phyloP scores from a whole-genome alignment of 2,797 vertebrate species.

The Cephalopachus bancanus region DNA sequence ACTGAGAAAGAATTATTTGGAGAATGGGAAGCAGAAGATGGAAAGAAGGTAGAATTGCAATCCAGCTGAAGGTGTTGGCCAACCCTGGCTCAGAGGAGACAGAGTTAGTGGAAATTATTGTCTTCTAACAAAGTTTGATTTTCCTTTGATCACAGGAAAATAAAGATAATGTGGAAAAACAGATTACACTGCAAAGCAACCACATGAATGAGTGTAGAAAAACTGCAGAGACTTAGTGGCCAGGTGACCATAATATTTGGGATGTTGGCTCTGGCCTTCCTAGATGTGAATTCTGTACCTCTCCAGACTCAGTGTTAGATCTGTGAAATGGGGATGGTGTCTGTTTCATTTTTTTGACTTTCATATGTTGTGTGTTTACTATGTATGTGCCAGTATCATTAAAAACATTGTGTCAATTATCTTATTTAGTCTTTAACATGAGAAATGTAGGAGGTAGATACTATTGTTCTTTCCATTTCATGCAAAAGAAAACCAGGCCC shows the following conservation, averaged over 20 bases:
- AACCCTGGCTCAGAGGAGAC: not conserved
- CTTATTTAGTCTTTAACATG: not conserved
- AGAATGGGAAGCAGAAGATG: not conserved
- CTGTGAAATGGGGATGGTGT: not conserved
- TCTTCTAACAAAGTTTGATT: not conserved
- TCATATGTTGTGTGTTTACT: not conserved
- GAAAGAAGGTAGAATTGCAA: too few species aligned
- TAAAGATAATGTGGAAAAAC: not conserved
- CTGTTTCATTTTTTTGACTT: not conserved
- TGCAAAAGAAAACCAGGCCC: not conserved
- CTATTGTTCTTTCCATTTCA: not conserved
- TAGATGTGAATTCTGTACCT: not conserved
- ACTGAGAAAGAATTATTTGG: not conserved
- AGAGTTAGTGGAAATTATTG: not conserved
- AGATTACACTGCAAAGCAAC: not conserved
- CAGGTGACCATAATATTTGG: too few species aligned
- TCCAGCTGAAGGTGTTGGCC: not conserved
- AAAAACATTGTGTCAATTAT: not conserved
- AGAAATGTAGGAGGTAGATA: not conserved
- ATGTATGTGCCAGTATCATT: not conserved
- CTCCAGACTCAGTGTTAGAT: not conserved
- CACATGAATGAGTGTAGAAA: too few species aligned
- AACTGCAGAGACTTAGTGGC: not conserved
- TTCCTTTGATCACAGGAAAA: not conserved
- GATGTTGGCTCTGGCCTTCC: not conserved